Conservation (phyloP, 2,797 vertebrate species). For the Hyperoplus lanceolatus region DNA sequence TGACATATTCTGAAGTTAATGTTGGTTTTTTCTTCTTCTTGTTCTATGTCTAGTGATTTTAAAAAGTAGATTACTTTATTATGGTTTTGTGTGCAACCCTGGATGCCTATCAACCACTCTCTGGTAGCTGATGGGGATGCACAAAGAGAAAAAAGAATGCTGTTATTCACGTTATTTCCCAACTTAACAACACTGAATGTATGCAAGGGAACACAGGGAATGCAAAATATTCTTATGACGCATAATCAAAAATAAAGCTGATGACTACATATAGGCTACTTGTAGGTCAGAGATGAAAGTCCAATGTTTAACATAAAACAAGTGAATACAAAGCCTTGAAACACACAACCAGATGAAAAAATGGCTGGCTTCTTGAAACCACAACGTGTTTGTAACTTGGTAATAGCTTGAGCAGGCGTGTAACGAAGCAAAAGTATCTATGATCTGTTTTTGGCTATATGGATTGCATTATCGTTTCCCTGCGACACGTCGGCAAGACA, state of each 20-base stretch:
- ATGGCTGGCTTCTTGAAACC: background rate
- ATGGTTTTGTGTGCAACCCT: background rate
- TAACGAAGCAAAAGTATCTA: background rate
- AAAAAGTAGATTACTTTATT: background rate
- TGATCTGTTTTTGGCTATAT: background rate
- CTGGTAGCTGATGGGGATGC: background rate
- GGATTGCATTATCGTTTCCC: conserved; percentile 11
- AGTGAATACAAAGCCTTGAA: background rate
- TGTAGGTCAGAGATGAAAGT: background rate
- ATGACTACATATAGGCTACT: background rate
- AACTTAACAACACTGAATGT: background rate
- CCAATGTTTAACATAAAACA: background rate
- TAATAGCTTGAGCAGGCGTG: background rate
- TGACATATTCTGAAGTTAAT: background rate
- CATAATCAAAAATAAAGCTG: background rate
- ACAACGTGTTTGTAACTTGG: background rate
- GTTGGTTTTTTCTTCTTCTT: background rate
- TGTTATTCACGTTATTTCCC: background rate
- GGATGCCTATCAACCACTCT: background rate
- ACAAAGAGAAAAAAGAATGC: background rate
- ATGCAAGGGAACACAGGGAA: background rate
- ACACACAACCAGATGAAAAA: background rate
- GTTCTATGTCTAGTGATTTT: background rate
- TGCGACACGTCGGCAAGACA: conserved; percentile 58
- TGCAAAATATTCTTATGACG: background rate